Evolutionary conservation across 2,888 invertebrate species (phyloP), one percentile per base, ranked within the genome.

Genomic region (Drosophila tanythrix): DNA sequence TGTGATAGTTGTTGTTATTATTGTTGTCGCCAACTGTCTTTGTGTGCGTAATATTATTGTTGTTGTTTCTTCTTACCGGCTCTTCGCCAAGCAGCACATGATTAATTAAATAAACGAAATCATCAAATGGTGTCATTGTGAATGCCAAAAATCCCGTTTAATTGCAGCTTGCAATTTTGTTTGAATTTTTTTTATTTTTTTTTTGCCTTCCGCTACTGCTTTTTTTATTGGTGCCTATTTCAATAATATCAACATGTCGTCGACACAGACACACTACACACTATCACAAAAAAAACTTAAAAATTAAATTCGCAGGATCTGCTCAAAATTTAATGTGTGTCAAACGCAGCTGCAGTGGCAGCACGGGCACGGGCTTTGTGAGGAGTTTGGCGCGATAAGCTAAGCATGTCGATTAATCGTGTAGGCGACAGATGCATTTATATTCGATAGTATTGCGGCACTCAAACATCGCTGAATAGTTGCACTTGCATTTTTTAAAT

Each of bases 11-110:
- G 13, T 31, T 56, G 40, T 15, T 18, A 31, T 13, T 40, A 11
- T 40, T 51, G 40, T 29, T 31, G 36, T n/a, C 29, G 38, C 25
- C 33, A 18, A 48, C 46, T 33, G 31, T 33, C 46, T 38, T 35
- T 46, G 25, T 67, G 50, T 64, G 15, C 29, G 51, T 31, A 8
- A 50, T 38, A 31, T 40, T 18, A 36, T 43, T 18, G 33, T 43
- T 38, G 27, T 29, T 29, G 25, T 33, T 70, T 25, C 18, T 25
- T 83, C 93, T 94, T 94, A 95, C 95, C 92, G 95, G 95, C 90
- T 95, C 94, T 84, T 95, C 95, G 70, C 95, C 95, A 64, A 95
- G 91, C 68, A 95, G 92, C 69, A 95, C 94, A 89, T 94, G 94
- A 91, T 95, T 95, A 64, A 95, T 92, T 62, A 95, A 91, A 92